A percentile compares a stretch with the other conserved stretches of the same genome.
Conservation (phyloP, 2,113 vertebrate genomes). For the Dissostichus mawsoni region DNA sequence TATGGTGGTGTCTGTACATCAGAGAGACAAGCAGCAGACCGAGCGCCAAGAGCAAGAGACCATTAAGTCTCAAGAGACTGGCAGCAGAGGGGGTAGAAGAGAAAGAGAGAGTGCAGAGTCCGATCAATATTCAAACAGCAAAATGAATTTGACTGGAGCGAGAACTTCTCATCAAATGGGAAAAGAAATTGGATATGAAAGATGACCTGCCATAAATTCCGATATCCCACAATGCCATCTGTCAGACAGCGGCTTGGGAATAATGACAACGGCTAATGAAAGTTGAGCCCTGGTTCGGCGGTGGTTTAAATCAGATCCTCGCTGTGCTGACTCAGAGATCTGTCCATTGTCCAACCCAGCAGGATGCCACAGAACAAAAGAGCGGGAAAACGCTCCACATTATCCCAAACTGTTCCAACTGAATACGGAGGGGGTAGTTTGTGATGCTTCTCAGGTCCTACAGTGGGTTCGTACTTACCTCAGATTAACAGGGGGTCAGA, state of each 20-base stretch:
- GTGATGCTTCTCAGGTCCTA: background rate
- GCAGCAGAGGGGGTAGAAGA: conserved; percentile 20
- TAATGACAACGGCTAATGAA: conserved; percentile 85
- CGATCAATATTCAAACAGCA: conserved; percentile 86
- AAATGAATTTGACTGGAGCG: conserved; percentile 85
- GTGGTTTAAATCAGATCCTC: conserved; percentile 79
- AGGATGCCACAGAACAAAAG: conserved; percentile 54
- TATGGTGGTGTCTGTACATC: conserved; percentile 52
- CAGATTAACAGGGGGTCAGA: conserved; percentile 7
- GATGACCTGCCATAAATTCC: conserved; percentile 85
- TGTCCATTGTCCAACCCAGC: conserved; percentile 55
- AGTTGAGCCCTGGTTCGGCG: conserved; percentile 78
- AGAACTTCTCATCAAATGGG: conserved; percentile 84
- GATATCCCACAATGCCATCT: conserved; percentile 85
- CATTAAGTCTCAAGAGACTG: conserved; percentile 71
- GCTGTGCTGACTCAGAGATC: conserved; percentile 78
- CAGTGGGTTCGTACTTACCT: background rate
- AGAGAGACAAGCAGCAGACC: conserved; percentile 60
- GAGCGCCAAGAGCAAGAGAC: conserved; percentile 65
- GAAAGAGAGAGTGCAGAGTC: conserved; percentile 45
- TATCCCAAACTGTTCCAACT: conserved; percentile 34
- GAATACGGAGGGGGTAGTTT: conserved; percentile 27
- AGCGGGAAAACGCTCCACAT: conserved; percentile 41
- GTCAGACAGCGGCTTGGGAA: conserved; percentile 80
- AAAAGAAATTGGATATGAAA: conserved; percentile 86